Evolutionary conservation across 2,797 vertebrate genomes (phyloP), one percentile per base, ranked within the genome.

Genomic region (Crocidura indochinensis): DNA sequence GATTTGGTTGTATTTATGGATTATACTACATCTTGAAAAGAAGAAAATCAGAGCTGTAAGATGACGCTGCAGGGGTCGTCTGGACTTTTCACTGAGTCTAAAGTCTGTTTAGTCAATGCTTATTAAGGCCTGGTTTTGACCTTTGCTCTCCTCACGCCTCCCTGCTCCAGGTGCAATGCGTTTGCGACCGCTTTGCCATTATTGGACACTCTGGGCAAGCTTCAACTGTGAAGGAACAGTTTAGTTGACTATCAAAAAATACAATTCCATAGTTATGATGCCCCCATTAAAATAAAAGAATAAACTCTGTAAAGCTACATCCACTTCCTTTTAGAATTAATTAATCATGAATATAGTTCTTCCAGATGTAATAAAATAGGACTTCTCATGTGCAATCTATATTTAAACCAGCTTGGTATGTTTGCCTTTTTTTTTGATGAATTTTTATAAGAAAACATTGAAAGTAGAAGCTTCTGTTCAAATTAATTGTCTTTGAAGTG

Each of bases 81-180:
- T 98, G 98, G 98, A 97, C 98, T 98, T 98, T 98, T 98, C 97
- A 97, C 98, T 94, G 92, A 98, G 97, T 97, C 97, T 97, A 96
- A 97, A 97, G 98, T 98, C 98, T 98, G 98, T 98, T 98, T 98
- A 98, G 98, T 97, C 96, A 95, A 94, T 96, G 97, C 97, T 98
- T 83, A 83, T 98, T 97, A 97, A 97, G 96, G 97, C 96, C 96
- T 89, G 95, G 97, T 97, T 95, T 97, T 98, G 98, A 98, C 98
- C 98, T 97, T 97, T 98, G 98, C 98, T 98, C 98, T 95, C 88
- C 71, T 96, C 97, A 97, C 97, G 97, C 97, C 98, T 98, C 98
- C 97, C 97, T 97, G 95, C 97, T 98, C 99, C 99, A 99, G 99
- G 98, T 99, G 98, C 98, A 98, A 97, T 96, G 96, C 96, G 97